Evolutionary conservation across 2,888 invertebrate species (phyloP).

Genomic region (Morpho helenor): DNA sequence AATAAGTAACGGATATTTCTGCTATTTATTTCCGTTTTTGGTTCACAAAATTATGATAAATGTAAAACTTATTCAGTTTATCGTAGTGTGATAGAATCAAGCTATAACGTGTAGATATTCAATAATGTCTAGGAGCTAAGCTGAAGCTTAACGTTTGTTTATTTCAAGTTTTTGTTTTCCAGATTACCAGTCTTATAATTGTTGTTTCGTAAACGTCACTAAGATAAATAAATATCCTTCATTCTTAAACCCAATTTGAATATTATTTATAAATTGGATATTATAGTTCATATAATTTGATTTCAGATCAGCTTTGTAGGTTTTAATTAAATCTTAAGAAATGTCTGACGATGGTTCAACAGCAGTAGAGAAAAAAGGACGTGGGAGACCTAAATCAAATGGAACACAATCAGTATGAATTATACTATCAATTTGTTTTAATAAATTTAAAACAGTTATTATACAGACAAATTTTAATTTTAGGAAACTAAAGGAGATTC

Average conservation of each 20-base stretch:
- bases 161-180: slow-evolving; percentile 17
- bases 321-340: slow-evolving; percentile 39
- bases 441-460: slow-evolving; percentile 2
- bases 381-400: slow-evolving; percentile 74
- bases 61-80: neutral
- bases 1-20: neutral
- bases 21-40: neutral
- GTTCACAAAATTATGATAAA: neutral
- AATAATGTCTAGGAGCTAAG: slow-evolving; percentile 5
- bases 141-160: too few species aligned
- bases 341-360: slow-evolving; percentile 78
- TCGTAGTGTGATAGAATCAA: neutral
- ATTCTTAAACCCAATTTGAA: too few species aligned
- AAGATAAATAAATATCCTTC: too few species aligned
- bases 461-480: slow-evolving; percentile 16
- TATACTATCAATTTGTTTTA: slow-evolving; percentile 1
- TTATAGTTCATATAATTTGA: slow-evolving; percentile 12
- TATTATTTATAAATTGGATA: neutral
- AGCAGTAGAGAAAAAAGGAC: slow-evolving; percentile 74
- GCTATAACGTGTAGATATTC: slow-evolving; percentile 2
- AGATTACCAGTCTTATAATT: neutral
- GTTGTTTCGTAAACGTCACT: too few species aligned
- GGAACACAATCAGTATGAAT: slow-evolving; percentile 65
- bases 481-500: slow-evolving; percentile 72
- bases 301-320: slow-evolving; percentile 46